phyloP scores from a whole-genome alignment of 2,113 vertebrate genomes.

The Chaenocephalus aceratus region DNA sequence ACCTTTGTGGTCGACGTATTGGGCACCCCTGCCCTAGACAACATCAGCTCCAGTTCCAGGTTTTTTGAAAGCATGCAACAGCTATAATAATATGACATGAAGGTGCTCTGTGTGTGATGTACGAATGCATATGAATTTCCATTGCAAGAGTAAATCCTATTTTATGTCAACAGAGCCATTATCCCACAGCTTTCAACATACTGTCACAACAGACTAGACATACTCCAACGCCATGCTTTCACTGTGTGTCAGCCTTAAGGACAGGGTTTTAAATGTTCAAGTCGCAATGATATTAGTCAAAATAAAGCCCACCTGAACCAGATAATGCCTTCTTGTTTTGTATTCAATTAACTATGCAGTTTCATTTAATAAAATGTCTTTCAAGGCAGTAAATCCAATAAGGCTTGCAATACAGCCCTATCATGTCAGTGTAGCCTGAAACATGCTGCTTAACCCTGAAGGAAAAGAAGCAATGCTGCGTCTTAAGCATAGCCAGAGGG shows the following conservation, averaged over 20 bases:
- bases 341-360: background rate
- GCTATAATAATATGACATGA: background rate
- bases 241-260: background rate
- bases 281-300: background rate
- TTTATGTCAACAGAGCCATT: constrained; percentile 31
- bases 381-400: background rate
- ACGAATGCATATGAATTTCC: constrained; percentile 14
- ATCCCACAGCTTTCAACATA: constrained; percentile 34
- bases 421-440: background rate
- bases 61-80: constrained; percentile 13
- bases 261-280: background rate
- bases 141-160: constrained; percentile 52
- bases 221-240: background rate
- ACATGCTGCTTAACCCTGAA: background rate
- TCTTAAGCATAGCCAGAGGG: background rate
- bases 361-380: background rate
- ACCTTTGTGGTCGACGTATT: no score
- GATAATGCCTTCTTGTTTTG: background rate
- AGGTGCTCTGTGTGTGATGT: background rate
- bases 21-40: background rate
- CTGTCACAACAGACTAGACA: constrained; percentile 37
- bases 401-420: background rate
- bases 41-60: background rate
- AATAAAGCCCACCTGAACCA: background rate
- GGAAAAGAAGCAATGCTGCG: background rate